A percentile compares a stretch with the other conserved stretches of the same genome.
Evolutionary conservation across 2,113 vertebrate species (phyloP).

Genomic region (Syngnathoides biaculeatus): DNA sequence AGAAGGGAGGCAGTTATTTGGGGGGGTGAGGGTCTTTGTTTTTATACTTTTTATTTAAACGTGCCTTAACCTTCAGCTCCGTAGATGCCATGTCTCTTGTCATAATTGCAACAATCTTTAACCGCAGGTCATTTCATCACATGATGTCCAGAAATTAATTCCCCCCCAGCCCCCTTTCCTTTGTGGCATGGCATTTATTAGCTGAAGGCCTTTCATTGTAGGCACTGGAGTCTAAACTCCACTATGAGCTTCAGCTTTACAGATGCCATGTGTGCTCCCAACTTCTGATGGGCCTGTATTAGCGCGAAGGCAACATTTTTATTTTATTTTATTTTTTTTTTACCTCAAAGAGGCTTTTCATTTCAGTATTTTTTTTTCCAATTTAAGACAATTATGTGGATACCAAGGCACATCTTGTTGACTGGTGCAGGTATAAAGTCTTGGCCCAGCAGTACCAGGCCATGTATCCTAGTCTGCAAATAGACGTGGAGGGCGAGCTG

Average conservation of each 20-base stretch:
- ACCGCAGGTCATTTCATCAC: no score
- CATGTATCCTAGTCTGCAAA: slow-evolving; percentile 91
- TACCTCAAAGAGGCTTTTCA: no score
- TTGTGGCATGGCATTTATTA: no score
- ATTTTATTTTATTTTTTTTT: neutral
- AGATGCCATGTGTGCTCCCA: neutral
- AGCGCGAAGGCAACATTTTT: neutral
- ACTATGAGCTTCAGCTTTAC: no score
- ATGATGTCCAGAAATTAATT: no score
- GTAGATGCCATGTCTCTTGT: no score
- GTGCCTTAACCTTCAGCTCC: no score
- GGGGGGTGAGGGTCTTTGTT: neutral
- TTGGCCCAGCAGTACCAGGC: slow-evolving; percentile 91
- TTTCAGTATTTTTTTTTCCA: neutral
- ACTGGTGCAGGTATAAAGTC: slow-evolving; percentile 83
- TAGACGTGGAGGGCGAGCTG: slow-evolving; percentile 91
- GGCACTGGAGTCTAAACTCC: no score
- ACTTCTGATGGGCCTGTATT: neutral
- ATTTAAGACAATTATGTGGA: neutral
- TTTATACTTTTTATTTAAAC: neutral
- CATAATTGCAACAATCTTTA: no score
- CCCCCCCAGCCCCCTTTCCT: no score
- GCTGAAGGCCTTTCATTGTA: no score
- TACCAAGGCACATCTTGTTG: slow-evolving; percentile 26
- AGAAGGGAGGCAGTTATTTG: neutral